Evolutionary conservation across 2,797 vertebrate genomes (phyloP), one percentile per base, ranked within the genome.

Genomic region (Eurystomus glaucurus): DNA sequence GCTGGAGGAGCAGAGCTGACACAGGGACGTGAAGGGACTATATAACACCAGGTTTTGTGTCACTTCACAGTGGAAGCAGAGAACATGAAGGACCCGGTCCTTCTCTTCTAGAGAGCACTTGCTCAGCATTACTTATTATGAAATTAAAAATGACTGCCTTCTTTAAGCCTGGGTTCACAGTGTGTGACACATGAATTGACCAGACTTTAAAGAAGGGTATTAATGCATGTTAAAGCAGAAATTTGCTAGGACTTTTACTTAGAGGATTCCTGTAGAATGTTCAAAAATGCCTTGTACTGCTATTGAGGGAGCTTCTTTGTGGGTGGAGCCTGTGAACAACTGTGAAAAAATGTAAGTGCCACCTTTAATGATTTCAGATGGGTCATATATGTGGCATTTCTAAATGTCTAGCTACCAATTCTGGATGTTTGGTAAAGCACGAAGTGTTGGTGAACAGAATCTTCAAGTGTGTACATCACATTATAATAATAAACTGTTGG

Each of bases 81-180:
- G 54, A 68, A 61, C 22, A 4, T 25, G 41, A 64, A 83, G 69
- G 29, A 48, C 29, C 12, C 74, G 20, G 26, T 88, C 43, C 58
- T 80, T 18, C 3, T 4, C 0, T 65, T 26, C 33, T 64, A 50
- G 57, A 60, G 66, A 65, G 37, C 35, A 26, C 52, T 80, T 88
- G 76, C 60, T 93, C 65, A 66, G 68, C 60, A 57, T 66, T 84
- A 23, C 58, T 78, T 4, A 33, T 57, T 41, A 35, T 14, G 52
- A 77, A 90, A 87, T 95, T 51, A 65, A 89, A 72, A 89, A 69
- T 79, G 1, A 35, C 60, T 88, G 71, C 20, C 43, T 61, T 31
- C 64, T 86, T 80, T 28, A 55, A 66, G 39, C 19, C 31, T 51
- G 46, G 6, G 6, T 26, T 77, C 72, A 37, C 39, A 41, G 62